Percentiles rank a stretch among this genome's conserved stretches.
Conservation (phyloP, 2,888 invertebrate genomes). For the Catocala fraxini region DNA sequence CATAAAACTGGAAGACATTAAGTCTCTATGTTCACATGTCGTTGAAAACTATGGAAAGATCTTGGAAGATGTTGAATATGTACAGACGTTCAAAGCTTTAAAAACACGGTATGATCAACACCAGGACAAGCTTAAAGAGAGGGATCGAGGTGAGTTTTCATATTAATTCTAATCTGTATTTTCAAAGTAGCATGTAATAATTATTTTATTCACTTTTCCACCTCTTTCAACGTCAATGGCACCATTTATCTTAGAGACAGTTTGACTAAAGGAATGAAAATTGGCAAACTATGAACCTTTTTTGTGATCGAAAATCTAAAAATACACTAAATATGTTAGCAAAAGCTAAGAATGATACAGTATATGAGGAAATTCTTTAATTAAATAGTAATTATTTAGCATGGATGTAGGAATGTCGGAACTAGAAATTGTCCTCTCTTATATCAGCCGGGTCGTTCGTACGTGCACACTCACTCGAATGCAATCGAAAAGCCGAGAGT, state of each 20-base stretch:
- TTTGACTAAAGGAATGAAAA: neutral
- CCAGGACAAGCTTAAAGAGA: conserved; percentile 96
- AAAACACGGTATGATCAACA: conserved; percentile 96
- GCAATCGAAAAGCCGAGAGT: no score
- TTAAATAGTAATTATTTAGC: no score
- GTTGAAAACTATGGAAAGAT: conserved; percentile 98
- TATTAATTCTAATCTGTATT: neutral
- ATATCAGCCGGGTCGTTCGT: no score
- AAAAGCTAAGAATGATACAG: no score
- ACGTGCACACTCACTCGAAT: no score
- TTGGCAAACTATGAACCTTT: neutral
- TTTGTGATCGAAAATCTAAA: neutral
- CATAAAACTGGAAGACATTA: conserved; percentile 97
- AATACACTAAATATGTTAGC: conserved; percentile 1
- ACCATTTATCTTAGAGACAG: neutral
- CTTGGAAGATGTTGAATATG: conserved; percentile 98
- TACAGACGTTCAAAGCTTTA: conserved; percentile 98
- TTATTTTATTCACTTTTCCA: neutral
- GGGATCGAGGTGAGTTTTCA: conserved; percentile 89
- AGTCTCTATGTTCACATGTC: conserved; percentile 96
- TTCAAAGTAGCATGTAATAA: neutral
- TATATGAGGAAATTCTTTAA: no score
- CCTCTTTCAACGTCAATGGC: no score
- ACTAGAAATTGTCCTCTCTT: no score
- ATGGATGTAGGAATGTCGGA: no score